Evolutionary conservation across 2,113 vertebrate species (phyloP), one percentile per base, ranked within the genome.

Genomic region (Mirza zaza): DNA sequence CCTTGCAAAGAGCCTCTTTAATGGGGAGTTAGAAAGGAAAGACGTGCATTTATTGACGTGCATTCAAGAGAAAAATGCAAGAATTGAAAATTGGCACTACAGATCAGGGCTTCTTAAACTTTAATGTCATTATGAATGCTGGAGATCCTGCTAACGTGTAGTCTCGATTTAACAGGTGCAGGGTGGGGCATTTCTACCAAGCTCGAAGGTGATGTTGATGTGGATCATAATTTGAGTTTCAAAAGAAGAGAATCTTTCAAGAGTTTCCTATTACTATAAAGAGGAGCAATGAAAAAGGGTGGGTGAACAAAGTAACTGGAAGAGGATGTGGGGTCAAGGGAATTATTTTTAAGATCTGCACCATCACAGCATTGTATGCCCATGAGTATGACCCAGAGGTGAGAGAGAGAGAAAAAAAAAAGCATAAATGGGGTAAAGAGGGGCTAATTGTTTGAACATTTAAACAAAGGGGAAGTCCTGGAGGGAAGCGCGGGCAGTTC

Each of bases 11-110:
- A 75, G 21, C 10, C 52, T 4, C 57, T 83, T 87, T 61, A 18
- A 1, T 32, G 14, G 21, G 79, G 59, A 90, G 8, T 57, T 5
- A 71, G 61, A 90, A 86, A 75, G 52, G n/a, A 83, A 79, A 32
- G 29, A 90, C n/a, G n/a, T n/a, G n/a, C n/a, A n/a, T 57, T 73
- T 32, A 68, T 3, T 57, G n/a, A 68, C 86, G 18, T 68, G 36
- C 50, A 75, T 68, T 87, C 36, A 90, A 92, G 63, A 84, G 87
- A 77, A 90, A 87, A 94, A 71, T 50, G 7, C 5, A 81, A 87
- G 70, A 77, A 63, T 1, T 39, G 15, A 85, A 91, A 70, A 63
- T 61, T 6, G 17, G 18, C 1, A 13, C 70, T 77, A 52, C 29
- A 52, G 55, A 42, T 85, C n/a, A 85, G 50, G 45, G 50, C 12